phyloP scores from a whole-genome alignment of 2,113 vertebrate genomes.

The Mus spicilegus region DNA sequence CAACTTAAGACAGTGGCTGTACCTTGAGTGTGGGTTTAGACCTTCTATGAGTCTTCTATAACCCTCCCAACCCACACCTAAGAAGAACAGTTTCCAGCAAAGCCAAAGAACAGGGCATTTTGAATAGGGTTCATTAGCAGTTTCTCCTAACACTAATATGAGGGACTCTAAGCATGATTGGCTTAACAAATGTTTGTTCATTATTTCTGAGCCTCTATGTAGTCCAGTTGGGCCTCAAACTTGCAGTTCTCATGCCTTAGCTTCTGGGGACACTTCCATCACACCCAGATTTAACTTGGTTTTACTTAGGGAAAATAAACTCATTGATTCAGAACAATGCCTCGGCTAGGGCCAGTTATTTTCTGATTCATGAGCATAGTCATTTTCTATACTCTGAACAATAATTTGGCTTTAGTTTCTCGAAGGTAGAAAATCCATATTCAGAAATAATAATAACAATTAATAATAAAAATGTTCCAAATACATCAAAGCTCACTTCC shows the following conservation, averaged over 20 bases:
- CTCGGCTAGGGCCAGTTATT: neutral
- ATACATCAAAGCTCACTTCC: neutral
- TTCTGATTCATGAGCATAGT: neutral
- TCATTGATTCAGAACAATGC: neutral
- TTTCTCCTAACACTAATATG: neutral
- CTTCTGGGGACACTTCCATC: neutral
- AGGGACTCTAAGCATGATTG: neutral
- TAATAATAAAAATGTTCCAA: neutral
- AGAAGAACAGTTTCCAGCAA: neutral
- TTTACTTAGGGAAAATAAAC: slow-evolving; percentile 16
- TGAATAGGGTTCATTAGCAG: neutral
- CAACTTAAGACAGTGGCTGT: too few relatives aligned
- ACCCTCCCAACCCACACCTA: too few relatives aligned
- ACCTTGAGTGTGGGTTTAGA: neutral
- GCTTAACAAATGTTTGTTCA: neutral
- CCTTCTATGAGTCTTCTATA: neutral
- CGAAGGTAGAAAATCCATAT: neutral
- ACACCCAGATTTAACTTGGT: neutral
- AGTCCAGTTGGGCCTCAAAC: neutral
- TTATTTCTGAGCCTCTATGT: neutral
- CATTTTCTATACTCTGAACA: neutral
- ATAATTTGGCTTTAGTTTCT: slow-evolving; percentile 11
- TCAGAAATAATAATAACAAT: neutral
- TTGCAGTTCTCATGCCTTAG: neutral
- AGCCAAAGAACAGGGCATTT: neutral